Conservation (phyloP, 2,888 invertebrate species). For the Pyrrhia umbra region DNA sequence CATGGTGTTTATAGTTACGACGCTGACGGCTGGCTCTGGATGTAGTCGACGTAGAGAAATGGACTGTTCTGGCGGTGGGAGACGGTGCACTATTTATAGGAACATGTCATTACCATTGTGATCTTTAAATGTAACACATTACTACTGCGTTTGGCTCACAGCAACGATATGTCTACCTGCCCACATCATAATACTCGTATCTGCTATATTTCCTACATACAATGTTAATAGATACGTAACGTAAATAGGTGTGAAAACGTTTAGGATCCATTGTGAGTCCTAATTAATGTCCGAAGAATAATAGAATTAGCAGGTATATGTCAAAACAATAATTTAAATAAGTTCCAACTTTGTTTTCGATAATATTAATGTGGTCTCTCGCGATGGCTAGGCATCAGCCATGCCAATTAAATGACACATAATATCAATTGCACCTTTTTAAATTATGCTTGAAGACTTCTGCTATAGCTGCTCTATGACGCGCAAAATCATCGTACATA, state of each 20-base stretch:
- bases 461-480: not conserved
- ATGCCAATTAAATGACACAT: not conserved
- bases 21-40: slow-evolving; percentile 26
- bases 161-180: slow-evolving; percentile 25
- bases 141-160: slow-evolving; percentile 55
- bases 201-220: slow-evolving; percentile 6
- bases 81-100: slow-evolving; percentile 56
- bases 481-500: not conserved
- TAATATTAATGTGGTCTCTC: not conserved
- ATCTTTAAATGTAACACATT: slow-evolving; percentile 57
- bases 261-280: not conserved
- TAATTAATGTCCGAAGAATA: slow-evolving; percentile 1
- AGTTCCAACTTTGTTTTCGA: not conserved
- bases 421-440: not conserved
- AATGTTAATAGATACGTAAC: slow-evolving; percentile 15
- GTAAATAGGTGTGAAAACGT: not conserved
- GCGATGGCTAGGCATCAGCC: not conserved
- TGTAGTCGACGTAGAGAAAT: slow-evolving; percentile 46
- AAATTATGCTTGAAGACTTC: not conserved
- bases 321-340: slow-evolving; percentile 4
- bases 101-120: slow-evolving; percentile 56
- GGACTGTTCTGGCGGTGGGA: slow-evolving; percentile 49
- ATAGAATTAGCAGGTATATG: not conserved
- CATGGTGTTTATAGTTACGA: slow-evolving; percentile 20
- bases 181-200: slow-evolving; percentile 13